Evolutionary conservation across 2,113 vertebrate species (phyloP).

Genomic region (Catagonus wagneri): DNA sequence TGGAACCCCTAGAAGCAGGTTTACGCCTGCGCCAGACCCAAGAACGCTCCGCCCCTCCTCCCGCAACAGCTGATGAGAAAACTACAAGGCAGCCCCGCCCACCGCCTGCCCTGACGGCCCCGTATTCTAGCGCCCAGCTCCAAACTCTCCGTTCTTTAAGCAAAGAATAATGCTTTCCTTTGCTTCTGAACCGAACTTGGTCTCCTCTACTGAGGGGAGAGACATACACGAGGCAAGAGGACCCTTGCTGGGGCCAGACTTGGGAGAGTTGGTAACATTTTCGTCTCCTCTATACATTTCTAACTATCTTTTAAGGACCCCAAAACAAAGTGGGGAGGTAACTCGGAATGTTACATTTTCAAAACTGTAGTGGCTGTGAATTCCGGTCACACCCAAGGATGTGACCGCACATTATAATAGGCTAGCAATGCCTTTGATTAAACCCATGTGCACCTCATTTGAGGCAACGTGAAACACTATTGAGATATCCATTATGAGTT

Average conservation of each 20-base stretch:
- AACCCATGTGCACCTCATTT: background rate
- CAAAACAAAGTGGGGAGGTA: background rate
- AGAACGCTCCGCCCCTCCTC: background rate
- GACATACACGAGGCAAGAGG: background rate
- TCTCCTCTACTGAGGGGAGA: background rate
- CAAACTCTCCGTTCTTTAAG: background rate
- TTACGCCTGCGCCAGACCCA: background rate
- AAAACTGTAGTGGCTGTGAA: background rate
- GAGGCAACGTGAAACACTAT: background rate
- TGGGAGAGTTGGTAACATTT: background rate
- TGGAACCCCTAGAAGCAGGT: no score
- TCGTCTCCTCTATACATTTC: background rate
- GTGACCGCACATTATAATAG: background rate
- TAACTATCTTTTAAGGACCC: conserved; percentile 42
- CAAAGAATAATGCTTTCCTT: background rate
- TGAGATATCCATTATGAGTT: conserved; percentile 30
- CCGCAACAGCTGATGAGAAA: no score
- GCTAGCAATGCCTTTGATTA: background rate
- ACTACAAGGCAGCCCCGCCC: background rate
- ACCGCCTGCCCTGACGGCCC: background rate
- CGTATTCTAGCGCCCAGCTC: no score
- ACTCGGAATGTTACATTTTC: background rate
- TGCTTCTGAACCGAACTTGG: background rate
- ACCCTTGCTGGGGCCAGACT: background rate
- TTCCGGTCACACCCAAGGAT: background rate